Percentiles rank a stretch among this genome's conserved stretches.
phyloP scores from a whole-genome alignment of 2,888 invertebrate genomes.

The Andrena dorsata region DNA sequence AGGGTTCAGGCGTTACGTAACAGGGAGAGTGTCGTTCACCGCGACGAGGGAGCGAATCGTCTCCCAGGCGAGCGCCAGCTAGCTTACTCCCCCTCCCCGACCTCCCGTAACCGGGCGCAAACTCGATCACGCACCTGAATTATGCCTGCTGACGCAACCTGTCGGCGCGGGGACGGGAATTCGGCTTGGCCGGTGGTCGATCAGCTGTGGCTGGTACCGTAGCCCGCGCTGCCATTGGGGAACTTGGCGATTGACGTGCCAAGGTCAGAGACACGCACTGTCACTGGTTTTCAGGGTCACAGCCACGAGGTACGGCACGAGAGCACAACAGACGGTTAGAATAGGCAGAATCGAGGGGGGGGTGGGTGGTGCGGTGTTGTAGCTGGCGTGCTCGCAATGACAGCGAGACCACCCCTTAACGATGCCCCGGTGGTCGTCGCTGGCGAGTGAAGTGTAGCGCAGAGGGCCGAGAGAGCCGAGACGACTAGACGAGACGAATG shows the following conservation, averaged over 20 bases:
- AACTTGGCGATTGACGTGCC: conserved; percentile 49
- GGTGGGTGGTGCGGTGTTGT: neutral
- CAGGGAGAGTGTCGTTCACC: conserved; percentile 32
- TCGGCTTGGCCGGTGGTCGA: conserved; percentile 43
- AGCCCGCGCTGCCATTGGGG: conserved; percentile 50
- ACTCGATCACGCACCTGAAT: conserved; percentile 45
- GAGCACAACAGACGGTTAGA: neutral
- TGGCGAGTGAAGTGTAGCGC: neutral
- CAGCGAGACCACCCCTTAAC: neutral
- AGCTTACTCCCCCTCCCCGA: neutral
- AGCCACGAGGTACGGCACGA: conserved; percentile 14
- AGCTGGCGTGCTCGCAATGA: too few species aligned
- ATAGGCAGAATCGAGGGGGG: neutral
- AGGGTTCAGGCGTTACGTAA: conserved; percentile 34
- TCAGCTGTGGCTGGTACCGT: conserved; percentile 56
- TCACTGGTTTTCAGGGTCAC: conserved; percentile 61
- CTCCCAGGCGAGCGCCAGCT: neutral
- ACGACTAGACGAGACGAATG: conserved; percentile 40
- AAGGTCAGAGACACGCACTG: conserved; percentile 64
- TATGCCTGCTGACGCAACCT: conserved; percentile 34
- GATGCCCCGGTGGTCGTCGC: neutral
- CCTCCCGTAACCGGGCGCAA: neutral
- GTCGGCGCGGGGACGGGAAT: conserved; percentile 12
- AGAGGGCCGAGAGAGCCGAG: neutral
- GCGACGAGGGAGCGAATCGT: neutral